Conservation (phyloP, 53 echinoderm and acorn worm genomes). For the Zoroaster sp. region DNA sequence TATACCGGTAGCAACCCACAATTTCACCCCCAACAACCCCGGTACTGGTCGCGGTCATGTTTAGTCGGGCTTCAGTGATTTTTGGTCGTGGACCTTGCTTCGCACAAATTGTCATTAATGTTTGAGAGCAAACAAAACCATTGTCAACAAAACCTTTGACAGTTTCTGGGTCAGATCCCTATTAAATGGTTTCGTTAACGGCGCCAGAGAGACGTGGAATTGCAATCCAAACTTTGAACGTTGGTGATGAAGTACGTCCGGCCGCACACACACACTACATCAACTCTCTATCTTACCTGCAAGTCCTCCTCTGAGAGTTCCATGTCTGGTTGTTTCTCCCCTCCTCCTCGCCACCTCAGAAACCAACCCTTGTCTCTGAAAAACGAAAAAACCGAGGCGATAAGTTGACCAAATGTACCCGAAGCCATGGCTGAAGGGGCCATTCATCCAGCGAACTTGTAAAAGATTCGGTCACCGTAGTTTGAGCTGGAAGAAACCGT, state of each 20-base stretch:
- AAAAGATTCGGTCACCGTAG: not conserved
- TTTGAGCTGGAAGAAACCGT: not conserved
- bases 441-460: not conserved
- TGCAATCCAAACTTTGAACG: not conserved
- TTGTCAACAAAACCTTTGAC: not conserved
- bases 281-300: not conserved
- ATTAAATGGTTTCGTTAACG: not conserved
- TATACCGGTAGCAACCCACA: not conserved
- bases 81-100: not conserved
- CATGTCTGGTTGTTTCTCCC: slow-evolving; percentile 40
- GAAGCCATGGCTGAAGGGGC: slow-evolving; percentile 18
- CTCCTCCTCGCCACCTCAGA: slow-evolving; percentile 76
- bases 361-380: slow-evolving; percentile 85
- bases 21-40: not conserved
- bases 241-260: slow-evolving; percentile 17
- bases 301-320: slow-evolving; percentile 15
- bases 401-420: slow-evolving; percentile 70
- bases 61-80: not conserved
- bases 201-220: not conserved
- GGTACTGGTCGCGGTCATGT: not conserved
- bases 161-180: not conserved
- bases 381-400: slow-evolving; percentile 84
- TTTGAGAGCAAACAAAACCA: not conserved
- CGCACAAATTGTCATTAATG: not conserved
- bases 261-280: not conserved